Conservation (phyloP, 2,888 invertebrate genomes). For the Theodoxus fluviatilis region DNA sequence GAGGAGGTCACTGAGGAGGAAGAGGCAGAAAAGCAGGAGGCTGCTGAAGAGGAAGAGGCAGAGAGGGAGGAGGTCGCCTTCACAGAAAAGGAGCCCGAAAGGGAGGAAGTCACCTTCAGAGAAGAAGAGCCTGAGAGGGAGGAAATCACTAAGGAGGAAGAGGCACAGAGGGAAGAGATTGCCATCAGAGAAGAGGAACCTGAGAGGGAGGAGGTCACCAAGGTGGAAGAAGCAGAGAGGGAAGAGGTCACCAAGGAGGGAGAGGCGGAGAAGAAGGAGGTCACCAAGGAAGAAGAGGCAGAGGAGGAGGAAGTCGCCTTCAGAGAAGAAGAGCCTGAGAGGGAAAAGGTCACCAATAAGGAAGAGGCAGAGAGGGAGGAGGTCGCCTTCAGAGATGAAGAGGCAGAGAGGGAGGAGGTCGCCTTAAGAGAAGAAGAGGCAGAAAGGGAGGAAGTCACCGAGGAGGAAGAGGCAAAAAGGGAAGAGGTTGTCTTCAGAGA, state of each 20-base stretch:
- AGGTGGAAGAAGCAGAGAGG: conserved; percentile 27
- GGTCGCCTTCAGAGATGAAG: conserved; percentile 31
- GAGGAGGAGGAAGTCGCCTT: background rate
- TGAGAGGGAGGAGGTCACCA: conserved; percentile 11
- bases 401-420: conserved; percentile 19
- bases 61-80: conserved; percentile 19
- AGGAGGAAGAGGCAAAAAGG: conserved; percentile 11
- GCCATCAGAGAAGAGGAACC: background rate
- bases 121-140: conserved; percentile 13
- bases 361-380: conserved; percentile 26
- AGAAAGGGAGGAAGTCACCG: conserved; percentile 9
- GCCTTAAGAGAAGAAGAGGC: conserved; percentile 15
- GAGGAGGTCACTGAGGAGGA: conserved; percentile 29
- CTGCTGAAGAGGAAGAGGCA: conserved; percentile 32
- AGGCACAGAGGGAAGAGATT: background rate
- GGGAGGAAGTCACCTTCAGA: conserved; percentile 13
- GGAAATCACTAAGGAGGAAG: conserved; percentile 29
- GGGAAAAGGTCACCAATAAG: conserved; percentile 24
- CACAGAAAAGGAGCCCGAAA: conserved; percentile 10
- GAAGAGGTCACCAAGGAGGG: conserved; percentile 22
- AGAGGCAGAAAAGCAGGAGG: background rate
- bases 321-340: background rate
- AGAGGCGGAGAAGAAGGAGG: conserved; percentile 15
- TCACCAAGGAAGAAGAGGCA: conserved; percentile 26
- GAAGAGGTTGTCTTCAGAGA: conserved; percentile 29